Base-by-base conservation (phyloP, 2,113 vertebrate genomes). In the Gorilla gorilla region DNA sequence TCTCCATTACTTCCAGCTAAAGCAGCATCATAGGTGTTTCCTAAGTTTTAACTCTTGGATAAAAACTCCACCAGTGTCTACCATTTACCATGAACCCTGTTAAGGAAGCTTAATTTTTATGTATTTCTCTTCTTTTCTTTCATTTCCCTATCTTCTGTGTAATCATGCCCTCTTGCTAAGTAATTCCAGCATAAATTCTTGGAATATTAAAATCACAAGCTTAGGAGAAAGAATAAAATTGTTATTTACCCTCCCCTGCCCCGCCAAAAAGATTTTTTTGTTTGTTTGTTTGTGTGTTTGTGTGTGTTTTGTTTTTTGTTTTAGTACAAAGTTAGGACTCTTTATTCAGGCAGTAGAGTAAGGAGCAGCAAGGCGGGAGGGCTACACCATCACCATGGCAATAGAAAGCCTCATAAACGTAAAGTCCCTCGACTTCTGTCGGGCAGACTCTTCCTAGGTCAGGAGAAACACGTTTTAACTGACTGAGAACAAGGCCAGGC, bases 291-390 rank as follows among this genome's bases (percentile, higher is more conserved):
- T 61, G 0, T 45, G 1, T 45, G 45, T 45, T 1, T 45, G 45
- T 45, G 45, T 45, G 45, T 45, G 55, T 57, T 57, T 57, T 57
- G 20, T 22, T 23, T 57, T 8, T 57, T 59, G 27, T 30, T 18
- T 9, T 0, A 38, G 32, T 30, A 89, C 48, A 70, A 94, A 96
- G 32, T 78, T 18, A 82, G 35, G 85, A 43, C 55, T 95, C 81
- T 98, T 98, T 96, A 97, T 97, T 97, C 85, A 92, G 66, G 61
- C 13, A 70, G 20, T 4, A 92, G 38, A 68, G 14, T 87, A 97
- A 98, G 96, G 94, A 93, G 93, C 85, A 95, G 64, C 45, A 43
- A 83, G 57, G 55, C 8, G 22, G 35, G n/a, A 73, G 23, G 50
- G 30, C 38, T 27, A 13, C 2, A 2, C 13, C 16, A 3, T 81